Conservation (phyloP, 2,113 vertebrate species). For the Ciconia stormi region DNA sequence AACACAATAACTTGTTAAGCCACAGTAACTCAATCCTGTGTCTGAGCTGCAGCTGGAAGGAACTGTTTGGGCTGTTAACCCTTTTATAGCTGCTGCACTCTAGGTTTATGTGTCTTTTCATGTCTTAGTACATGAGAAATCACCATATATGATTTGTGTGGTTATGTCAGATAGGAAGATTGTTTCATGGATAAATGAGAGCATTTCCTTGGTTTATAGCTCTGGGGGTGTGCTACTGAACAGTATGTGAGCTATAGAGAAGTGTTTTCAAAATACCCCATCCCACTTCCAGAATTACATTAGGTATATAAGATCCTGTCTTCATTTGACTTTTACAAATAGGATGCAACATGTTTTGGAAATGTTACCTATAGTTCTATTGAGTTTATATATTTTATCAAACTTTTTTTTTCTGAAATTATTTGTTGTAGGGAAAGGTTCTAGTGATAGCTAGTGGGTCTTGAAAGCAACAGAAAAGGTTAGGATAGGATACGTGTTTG, state of each 20-base stretch:
- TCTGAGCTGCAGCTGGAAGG: conserved; percentile 61
- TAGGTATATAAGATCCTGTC: background rate
- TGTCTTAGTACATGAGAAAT: background rate
- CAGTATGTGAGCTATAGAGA: background rate
- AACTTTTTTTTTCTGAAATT: background rate
- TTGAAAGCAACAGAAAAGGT: background rate
- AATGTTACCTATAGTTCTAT: background rate
- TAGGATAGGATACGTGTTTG: background rate
- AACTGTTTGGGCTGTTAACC: conserved; percentile 22
- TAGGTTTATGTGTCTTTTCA: background rate
- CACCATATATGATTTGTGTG: background rate
- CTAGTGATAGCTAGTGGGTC: background rate
- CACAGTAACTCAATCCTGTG: conserved; percentile 46
- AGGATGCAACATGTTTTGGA: background rate
- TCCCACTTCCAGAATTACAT: background rate
- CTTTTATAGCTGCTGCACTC: background rate
- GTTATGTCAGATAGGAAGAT: background rate
- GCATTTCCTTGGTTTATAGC: background rate
- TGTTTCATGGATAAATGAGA: background rate
- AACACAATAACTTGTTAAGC: conserved; percentile 69
- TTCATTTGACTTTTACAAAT: background rate
- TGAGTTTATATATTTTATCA: background rate
- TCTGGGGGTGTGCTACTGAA: background rate
- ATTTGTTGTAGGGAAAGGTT: background rate
- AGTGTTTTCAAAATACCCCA: background rate